Percentiles rank a stretch among this genome's conserved stretches.
Conservation (phyloP, 1,140 invertebrate genomes). For the Megalonaias nervosa region DNA sequence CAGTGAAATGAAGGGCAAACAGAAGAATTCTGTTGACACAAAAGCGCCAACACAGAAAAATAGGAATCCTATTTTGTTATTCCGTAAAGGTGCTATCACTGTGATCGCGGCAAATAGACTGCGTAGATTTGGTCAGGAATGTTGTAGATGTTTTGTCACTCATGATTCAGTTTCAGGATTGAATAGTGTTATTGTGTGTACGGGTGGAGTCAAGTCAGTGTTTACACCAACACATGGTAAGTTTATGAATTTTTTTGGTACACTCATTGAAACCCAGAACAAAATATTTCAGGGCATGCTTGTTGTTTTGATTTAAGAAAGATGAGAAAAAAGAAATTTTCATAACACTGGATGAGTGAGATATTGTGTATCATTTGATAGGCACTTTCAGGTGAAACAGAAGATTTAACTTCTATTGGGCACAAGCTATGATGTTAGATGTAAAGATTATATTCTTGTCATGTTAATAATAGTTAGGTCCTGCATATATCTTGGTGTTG, state of each 20-base stretch:
- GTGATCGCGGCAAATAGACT: conserved; percentile 66
- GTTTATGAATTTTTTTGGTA: background rate
- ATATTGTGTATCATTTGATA: background rate
- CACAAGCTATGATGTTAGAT: background rate
- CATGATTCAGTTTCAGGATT: conserved; percentile 52
- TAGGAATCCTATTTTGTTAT: conserved; percentile 54
- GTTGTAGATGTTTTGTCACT: conserved; percentile 57
- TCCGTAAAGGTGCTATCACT: conserved; percentile 60
- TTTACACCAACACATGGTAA: background rate
- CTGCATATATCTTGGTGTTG: too few relatives aligned
- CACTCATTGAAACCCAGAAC: background rate
- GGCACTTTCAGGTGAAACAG: background rate
- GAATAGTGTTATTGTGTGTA: conserved; percentile 56
- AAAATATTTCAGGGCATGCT: background rate
- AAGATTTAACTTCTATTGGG: background rate
- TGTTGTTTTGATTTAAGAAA: background rate
- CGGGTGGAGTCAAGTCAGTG: conserved; percentile 45
- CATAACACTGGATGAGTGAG: background rate
- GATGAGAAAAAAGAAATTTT: background rate
- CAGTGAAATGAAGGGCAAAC: conserved; percentile 48
- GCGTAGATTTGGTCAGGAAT: conserved; percentile 39
- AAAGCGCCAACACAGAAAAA: conserved; percentile 25
- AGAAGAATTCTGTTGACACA: conserved; percentile 15
- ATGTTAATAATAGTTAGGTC: too few relatives aligned
- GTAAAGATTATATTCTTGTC: too few relatives aligned